A percentile compares a stretch with the other conserved stretches of the same genome.
Evolutionary conservation across 2,113 vertebrate species (phyloP).

Genomic region (Isurus oxyrinchus): DNA sequence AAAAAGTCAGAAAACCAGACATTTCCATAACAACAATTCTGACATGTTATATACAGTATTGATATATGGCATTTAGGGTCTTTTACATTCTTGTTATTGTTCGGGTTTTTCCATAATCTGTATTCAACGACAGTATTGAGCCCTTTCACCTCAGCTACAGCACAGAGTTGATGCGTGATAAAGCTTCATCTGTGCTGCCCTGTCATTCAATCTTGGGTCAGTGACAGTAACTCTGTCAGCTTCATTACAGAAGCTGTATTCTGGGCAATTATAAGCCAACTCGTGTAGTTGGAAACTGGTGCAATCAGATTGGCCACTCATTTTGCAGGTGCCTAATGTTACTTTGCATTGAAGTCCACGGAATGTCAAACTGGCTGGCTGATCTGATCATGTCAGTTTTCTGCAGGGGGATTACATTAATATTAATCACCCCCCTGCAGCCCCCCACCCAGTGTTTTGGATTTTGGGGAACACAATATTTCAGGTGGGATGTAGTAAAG

Average conservation of each 20-base stretch:
- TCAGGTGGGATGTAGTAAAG: neutral
- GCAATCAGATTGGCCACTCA: neutral
- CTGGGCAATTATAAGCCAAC: neutral
- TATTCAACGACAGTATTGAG: neutral
- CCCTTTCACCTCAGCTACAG: neutral
- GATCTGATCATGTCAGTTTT: neutral
- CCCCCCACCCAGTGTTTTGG: neutral
- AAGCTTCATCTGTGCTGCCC: neutral
- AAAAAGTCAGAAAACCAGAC: neutral
- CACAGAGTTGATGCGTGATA: neutral
- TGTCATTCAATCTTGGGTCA: neutral
- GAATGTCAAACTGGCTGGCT: neutral
- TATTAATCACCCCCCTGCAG: neutral
- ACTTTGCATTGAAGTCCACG: neutral
- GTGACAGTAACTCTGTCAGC: neutral
- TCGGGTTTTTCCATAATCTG: neutral
- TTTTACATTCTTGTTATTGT: neutral
- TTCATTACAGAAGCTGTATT: neutral
- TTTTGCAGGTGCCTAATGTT: neutral
- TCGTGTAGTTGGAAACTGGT: neutral
- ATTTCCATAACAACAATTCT: neutral
- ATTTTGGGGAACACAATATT: neutral
- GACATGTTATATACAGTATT: neutral
- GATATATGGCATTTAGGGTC: neutral
- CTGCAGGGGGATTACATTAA: neutral